Conservation (phyloP, 2,113 vertebrate species). For the Orthonyx spaldingii region DNA sequence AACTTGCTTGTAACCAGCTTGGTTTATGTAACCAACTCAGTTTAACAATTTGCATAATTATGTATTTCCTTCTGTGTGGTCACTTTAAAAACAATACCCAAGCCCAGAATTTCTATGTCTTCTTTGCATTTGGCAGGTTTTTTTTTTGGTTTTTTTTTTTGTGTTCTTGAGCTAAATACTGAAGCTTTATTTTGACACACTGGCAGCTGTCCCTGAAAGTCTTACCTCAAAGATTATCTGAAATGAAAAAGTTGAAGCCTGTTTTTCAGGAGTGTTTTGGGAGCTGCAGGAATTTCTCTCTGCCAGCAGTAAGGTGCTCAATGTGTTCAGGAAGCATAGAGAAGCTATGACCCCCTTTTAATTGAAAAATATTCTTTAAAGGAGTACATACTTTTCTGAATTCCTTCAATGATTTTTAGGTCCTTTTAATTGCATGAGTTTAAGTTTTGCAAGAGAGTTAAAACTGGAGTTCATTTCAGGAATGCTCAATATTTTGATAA, state of each 20-base stretch:
- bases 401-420: neutral
- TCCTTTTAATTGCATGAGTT: neutral
- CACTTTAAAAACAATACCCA: neutral
- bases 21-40: neutral
- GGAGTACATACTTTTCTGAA: neutral
- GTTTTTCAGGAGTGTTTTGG: neutral
- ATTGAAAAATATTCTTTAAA: neutral
- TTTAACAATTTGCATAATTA: neutral
- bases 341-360: neutral
- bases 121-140: neutral
- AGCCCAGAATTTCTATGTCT: neutral
- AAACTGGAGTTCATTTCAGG: neutral
- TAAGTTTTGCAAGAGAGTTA: neutral
- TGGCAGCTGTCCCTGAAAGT: neutral
- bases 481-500: neutral
- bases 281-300: neutral
- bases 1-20: neutral
- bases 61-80: neutral
- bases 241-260: neutral
- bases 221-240: neutral
- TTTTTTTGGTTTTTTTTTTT: neutral
- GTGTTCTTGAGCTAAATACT: neutral
- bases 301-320: accelerated
- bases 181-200: neutral
- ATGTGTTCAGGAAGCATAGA: neutral